Evolutionary conservation across 2,888 invertebrate species (phyloP).

Genomic region (Acholoe squamosa): DNA sequence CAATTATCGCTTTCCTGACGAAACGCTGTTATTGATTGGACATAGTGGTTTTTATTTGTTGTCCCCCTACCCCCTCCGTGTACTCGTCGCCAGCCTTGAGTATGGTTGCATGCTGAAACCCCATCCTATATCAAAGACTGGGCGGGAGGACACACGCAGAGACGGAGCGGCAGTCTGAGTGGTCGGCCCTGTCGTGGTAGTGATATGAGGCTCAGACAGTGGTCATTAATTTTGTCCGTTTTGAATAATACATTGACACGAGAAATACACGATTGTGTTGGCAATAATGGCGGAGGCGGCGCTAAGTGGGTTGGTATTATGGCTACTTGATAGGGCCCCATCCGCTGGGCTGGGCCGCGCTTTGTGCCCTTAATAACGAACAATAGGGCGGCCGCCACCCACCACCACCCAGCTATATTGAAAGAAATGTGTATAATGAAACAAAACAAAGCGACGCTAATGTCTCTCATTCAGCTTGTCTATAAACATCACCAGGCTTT

Average conservation of each 20-base stretch:
- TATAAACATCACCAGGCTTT: conserved; percentile 53
- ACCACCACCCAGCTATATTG: conserved; percentile 5
- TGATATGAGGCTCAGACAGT: conserved; percentile 34
- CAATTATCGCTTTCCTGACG: conserved; percentile 29
- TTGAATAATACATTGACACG: conserved; percentile 55
- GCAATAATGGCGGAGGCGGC: conserved; percentile 43
- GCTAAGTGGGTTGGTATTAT: conserved; percentile 42
- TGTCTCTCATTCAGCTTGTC: conserved; percentile 39
- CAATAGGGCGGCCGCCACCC: conserved; percentile 13
- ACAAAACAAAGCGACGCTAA: conserved; percentile 41
- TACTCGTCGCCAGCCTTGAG: background rate
- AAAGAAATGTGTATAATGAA: conserved; percentile 52
- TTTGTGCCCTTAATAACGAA: conserved; percentile 20
- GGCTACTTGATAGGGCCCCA: conserved; percentile 49
- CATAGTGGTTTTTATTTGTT: conserved; percentile 49
- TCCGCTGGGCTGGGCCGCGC: background rate
- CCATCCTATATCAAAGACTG: conserved; percentile 34
- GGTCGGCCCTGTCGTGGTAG: background rate
- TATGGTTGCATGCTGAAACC: conserved; percentile 21
- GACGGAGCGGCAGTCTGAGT: background rate
- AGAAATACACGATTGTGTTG: conserved; percentile 53
- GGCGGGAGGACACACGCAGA: background rate
- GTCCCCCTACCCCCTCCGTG: background rate
- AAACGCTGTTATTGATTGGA: conserved; percentile 19
- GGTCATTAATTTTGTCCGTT: conserved; percentile 39